Conservation (phyloP, 2,888 invertebrate genomes). For the Nomada lathburiana region DNA sequence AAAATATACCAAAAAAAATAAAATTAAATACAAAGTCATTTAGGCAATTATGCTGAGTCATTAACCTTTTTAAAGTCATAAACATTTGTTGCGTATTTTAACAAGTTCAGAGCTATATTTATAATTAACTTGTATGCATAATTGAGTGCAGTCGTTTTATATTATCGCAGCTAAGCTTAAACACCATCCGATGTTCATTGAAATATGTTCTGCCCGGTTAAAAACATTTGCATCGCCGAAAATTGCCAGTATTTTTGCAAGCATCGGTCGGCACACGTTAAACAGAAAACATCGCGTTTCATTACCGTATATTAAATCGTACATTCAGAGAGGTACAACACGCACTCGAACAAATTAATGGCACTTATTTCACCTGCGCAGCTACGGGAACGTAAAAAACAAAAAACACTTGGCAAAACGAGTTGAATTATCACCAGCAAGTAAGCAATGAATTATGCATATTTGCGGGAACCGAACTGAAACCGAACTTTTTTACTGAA, state of each 20-base stretch:
- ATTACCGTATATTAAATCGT: neutral
- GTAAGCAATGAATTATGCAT: neutral
- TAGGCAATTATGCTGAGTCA: too few relatives aligned
- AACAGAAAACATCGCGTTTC: conserved; percentile 8
- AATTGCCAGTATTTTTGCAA: neutral
- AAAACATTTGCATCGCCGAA: neutral
- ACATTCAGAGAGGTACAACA: neutral
- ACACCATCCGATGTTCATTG: too few relatives aligned
- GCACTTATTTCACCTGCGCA: neutral
- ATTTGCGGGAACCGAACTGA: too few relatives aligned
- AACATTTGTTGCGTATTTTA: too few relatives aligned
- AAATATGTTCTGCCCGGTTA: neutral
- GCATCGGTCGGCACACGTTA: neutral
- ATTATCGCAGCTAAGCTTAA: too few relatives aligned
- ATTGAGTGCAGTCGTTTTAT: too few relatives aligned
- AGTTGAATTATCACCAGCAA: conserved; percentile 3
- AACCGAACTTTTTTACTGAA: too few relatives aligned
- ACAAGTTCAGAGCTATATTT: too few relatives aligned
- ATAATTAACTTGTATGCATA: too few relatives aligned
- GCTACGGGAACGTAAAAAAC: neutral
- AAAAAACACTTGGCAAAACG: conserved; percentile 6
- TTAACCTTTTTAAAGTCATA: too few relatives aligned
- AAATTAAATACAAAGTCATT: too few relatives aligned
- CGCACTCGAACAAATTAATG: neutral
- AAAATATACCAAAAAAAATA: too few relatives aligned